Percentiles rank a stretch among this genome's conserved stretches.
Evolutionary conservation across 2,113 vertebrate genomes (phyloP).

Genomic region (Tonatia bakeri): DNA sequence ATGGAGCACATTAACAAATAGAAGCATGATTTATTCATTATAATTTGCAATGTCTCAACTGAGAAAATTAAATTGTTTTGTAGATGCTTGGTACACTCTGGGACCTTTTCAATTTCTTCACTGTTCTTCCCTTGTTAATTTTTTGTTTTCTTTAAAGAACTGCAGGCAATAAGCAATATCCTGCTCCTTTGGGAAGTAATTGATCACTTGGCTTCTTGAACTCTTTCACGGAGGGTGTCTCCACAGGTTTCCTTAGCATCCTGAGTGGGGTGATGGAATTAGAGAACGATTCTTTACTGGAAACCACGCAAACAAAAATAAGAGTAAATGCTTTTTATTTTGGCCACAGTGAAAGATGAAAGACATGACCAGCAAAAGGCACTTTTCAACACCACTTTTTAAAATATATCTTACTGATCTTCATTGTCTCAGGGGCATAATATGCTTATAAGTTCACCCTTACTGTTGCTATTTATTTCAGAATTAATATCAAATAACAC

Average conservation of each 20-base stretch:
- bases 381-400: conserved; percentile 22
- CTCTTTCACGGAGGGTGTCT: conserved; percentile 36
- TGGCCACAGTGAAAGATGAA: conserved; percentile 54
- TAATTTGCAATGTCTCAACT: conserved; percentile 27
- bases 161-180: conserved; percentile 56
- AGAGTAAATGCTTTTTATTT: conserved; percentile 40
- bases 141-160: conserved; percentile 61
- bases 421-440: neutral
- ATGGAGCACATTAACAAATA: conserved; percentile 42
- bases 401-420: neutral
- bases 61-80: conserved; percentile 61
- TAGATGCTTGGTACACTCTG: conserved; percentile 51
- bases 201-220: conserved; percentile 62
- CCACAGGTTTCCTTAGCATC: conserved; percentile 58
- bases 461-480: neutral
- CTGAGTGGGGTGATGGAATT: conserved; percentile 22
- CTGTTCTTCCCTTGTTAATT: conserved; percentile 49
- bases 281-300: conserved; percentile 58
- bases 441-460: neutral
- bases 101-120: conserved; percentile 51
- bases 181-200: conserved; percentile 60
- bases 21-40: conserved; percentile 53
- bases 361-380: conserved; percentile 33
- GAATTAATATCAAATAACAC: neutral
- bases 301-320: conserved; percentile 22